phyloP scores from a whole-genome alignment of 2,888 invertebrate species.

The Heliothis peltigera region DNA sequence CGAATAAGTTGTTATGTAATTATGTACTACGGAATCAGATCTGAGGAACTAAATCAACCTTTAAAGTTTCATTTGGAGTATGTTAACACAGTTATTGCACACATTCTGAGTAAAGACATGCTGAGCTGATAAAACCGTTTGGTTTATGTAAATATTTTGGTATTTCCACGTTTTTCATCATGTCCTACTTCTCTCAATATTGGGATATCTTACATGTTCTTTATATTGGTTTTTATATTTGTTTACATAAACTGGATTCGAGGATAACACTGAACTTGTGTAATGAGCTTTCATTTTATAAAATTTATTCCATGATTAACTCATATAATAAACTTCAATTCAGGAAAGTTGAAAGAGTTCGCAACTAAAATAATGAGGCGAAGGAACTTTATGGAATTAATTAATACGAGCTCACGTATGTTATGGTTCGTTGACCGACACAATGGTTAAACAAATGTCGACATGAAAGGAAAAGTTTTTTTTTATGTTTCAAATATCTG shows the following conservation, averaged over 20 bases:
- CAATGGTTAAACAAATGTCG: conserved; percentile 36
- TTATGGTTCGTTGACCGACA: conserved; percentile 42
- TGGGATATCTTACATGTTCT: conserved; percentile 25
- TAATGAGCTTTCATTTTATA: conserved; percentile 30
- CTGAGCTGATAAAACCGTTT: conserved; percentile 34
- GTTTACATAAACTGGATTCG: conserved; percentile 44
- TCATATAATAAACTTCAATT: conserved; percentile 19
- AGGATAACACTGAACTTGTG: conserved; percentile 31
- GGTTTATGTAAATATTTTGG: conserved; percentile 49
- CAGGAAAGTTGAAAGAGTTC: conserved; percentile 32
- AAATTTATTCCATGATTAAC: conserved; percentile 28
- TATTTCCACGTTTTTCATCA: conserved; percentile 28
- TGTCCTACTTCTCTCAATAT: conserved; percentile 47
- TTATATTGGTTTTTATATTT: conserved; percentile 34
- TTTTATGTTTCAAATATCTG: conserved; percentile 42
- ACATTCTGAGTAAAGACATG: conserved; percentile 39
- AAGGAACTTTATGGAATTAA: conserved; percentile 48
- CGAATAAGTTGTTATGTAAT: neutral
- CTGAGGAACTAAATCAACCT: conserved; percentile 4
- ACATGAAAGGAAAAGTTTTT: conserved; percentile 47
- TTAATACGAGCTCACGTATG: conserved; percentile 39
- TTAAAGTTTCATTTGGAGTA: conserved; percentile 15
- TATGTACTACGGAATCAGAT: neutral
- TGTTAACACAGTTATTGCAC: conserved; percentile 16
- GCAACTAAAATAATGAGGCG: conserved; percentile 35